A percentile compares a stretch with the other conserved stretches of the same genome.
These are phyloP conservation scores for Ammodytes marinus DNA, from an alignment of 2,113 vertebrate species.

Conservation along the genomic window DNA sequence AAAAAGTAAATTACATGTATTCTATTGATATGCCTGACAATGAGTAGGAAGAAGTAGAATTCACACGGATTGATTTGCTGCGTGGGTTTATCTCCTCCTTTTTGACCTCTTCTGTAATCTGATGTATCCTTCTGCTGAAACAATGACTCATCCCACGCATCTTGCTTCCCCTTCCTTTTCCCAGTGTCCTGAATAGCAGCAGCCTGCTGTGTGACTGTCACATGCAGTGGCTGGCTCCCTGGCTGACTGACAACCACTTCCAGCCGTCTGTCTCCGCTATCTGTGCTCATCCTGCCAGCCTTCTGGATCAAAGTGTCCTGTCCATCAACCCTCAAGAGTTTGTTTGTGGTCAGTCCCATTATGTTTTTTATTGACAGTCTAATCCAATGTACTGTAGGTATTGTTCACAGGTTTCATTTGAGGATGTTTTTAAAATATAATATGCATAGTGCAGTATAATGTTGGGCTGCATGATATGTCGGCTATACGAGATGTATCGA, in stretches of 20 bases:
- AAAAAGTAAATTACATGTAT: too few species aligned
- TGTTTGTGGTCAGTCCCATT: constrained; percentile 92
- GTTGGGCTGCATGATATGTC: too few species aligned
- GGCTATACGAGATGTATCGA: too few species aligned
- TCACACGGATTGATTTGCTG: not conserved
- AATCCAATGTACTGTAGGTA: not conserved
- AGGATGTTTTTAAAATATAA: too few species aligned
- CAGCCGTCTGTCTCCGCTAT: constrained; percentile 89
- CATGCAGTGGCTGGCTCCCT: constrained; percentile 94
- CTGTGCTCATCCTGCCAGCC: constrained; percentile 93
- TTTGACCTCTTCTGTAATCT: not conserved
- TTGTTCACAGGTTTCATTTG: not conserved
- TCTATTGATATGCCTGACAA: too few species aligned
- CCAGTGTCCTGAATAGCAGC: constrained; percentile 94
- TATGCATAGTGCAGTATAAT: too few species aligned
- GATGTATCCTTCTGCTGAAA: not conserved
- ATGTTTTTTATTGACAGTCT: not conserved
- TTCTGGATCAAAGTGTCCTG: constrained; percentile 91
- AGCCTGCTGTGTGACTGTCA: constrained; percentile 98
- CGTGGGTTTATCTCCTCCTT: not conserved
- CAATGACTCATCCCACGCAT: not conserved
- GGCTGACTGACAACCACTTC: constrained; percentile 91
- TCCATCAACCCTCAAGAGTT: constrained; percentile 89
- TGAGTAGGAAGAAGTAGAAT: too few species aligned
- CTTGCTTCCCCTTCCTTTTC: not conserved